Percentiles rank a stretch among this genome's conserved stretches.
These are phyloP conservation scores for Hepsetus odoe DNA, from an alignment of 2,113 vertebrate genomes.

Conservation along the genomic window DNA sequence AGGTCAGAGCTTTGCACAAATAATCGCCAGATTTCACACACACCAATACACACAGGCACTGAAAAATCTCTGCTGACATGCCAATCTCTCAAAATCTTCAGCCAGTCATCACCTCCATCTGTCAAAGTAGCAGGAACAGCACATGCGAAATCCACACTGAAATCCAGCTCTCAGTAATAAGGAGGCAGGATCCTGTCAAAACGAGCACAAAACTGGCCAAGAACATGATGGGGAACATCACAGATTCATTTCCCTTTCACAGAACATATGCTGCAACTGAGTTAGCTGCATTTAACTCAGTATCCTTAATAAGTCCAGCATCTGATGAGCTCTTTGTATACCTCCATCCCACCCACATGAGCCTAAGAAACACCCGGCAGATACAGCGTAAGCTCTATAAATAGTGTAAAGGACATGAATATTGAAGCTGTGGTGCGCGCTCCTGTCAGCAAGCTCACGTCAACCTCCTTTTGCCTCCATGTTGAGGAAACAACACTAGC, in stretches of 20 bases:
- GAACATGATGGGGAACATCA: neutral
- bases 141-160: neutral
- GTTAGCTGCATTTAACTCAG: neutral
- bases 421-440: constrained; percentile 27
- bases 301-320: constrained; percentile 17
- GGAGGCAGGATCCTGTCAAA: neutral
- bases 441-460: constrained; percentile 11
- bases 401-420: constrained; percentile 54
- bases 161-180: neutral
- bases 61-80: neutral
- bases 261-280: neutral
- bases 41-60: neutral
- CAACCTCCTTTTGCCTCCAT: constrained; percentile 22
- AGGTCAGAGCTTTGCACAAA: neutral
- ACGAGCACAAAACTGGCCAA: neutral
- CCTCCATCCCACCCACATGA: constrained; percentile 29
- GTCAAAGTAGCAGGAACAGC: neutral
- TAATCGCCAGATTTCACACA: constrained; percentile 1
- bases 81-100: neutral
- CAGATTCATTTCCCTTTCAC: neutral
- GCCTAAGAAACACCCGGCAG: constrained; percentile 11
- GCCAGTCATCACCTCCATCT: neutral
- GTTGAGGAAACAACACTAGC: neutral
- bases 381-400: constrained; percentile 58
- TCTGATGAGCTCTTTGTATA: constrained; percentile 28